Evolutionary conservation across 2,888 invertebrate species (phyloP).

Genomic region (Notodonta ziczac): DNA sequence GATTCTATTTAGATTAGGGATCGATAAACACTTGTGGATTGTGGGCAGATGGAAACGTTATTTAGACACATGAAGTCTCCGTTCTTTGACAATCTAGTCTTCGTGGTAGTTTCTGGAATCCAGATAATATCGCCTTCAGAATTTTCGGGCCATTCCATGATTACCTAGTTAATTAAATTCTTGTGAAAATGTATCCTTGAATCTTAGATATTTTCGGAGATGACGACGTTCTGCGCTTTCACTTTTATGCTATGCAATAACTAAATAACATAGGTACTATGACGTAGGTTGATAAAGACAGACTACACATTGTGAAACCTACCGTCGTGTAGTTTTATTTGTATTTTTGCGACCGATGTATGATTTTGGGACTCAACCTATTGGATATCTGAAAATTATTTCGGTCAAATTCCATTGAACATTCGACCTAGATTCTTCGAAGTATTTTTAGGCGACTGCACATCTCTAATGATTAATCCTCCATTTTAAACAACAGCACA

Average conservation of each 20-base stretch:
- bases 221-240: neutral
- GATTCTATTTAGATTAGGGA: slow-evolving; percentile 33
- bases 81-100: too few relatives aligned
- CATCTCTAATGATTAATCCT: slow-evolving; percentile 1
- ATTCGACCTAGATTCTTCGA: slow-evolving; percentile 3
- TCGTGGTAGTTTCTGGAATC: neutral
- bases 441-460: slow-evolving; percentile 3
- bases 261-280: neutral
- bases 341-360: neutral
- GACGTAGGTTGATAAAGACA: neutral
- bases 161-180: neutral
- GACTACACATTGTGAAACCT: neutral
- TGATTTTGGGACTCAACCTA: neutral
- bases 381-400: neutral
- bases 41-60: neutral
- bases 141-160: neutral
- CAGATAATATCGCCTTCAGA: neutral
- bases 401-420: neutral
- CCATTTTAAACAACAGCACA: neutral
- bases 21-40: slow-evolving; percentile 30
- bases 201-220: neutral
- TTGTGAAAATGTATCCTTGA: neutral
- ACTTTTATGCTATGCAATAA: neutral
- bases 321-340: neutral
- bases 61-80: neutral